phyloP scores from a whole-genome alignment of 2,888 invertebrate genomes.

The Acanthosepion esculentum region DNA sequence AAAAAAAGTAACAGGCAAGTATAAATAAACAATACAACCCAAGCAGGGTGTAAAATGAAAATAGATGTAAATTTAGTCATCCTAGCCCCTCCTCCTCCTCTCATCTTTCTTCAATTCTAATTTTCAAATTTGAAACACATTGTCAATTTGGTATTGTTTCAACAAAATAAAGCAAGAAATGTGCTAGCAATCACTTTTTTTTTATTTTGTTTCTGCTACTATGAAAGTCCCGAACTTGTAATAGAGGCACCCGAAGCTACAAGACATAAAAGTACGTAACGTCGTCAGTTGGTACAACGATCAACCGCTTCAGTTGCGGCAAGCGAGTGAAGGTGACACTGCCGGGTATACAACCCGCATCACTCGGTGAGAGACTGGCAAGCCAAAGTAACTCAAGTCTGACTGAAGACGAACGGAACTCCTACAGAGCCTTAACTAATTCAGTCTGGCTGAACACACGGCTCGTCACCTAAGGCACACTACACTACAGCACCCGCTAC shows the following conservation, averaged over 20 bases:
- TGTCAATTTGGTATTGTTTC: background rate
- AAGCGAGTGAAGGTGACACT: background rate
- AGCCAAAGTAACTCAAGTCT: background rate
- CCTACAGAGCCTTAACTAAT: background rate
- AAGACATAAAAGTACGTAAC: background rate
- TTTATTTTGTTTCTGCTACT: background rate
- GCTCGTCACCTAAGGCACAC: background rate
- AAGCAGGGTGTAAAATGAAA: background rate
- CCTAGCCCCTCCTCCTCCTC: background rate
- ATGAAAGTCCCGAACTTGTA: background rate
- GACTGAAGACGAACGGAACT: background rate
- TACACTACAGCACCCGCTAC: background rate
- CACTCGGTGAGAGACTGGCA: background rate
- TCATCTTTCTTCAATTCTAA: background rate
- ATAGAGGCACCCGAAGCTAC: conserved; percentile 4
- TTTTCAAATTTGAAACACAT: background rate
- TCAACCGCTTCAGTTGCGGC: background rate
- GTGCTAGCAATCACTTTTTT: background rate
- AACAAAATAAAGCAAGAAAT: background rate
- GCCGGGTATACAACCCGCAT: background rate
- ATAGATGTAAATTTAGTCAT: background rate
- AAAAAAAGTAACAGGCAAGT: background rate
- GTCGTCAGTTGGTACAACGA: background rate
- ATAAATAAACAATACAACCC: background rate
- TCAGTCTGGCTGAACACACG: background rate